Conservation (phyloP, 53 echinoderm and acorn worm species). For the Stichopus horrens region DNA sequence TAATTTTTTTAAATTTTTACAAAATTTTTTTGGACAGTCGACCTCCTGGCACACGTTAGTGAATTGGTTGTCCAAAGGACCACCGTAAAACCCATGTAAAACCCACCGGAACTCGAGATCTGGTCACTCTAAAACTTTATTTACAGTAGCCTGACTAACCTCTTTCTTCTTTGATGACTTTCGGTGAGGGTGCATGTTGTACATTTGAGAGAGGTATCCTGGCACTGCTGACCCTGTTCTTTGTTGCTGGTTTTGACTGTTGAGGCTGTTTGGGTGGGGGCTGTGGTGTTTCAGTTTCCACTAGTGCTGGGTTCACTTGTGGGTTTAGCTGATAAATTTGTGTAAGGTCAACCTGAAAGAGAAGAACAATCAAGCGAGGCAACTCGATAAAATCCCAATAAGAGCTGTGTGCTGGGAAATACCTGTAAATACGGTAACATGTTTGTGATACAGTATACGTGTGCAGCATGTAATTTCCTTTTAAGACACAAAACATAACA, state of each 20-base stretch:
- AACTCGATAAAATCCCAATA: background rate
- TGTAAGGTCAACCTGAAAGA: constrained; percentile 73
- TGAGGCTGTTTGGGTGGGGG: constrained; percentile 43
- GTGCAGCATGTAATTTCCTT: too few relatives aligned
- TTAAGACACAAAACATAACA: too few relatives aligned
- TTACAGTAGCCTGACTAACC: constrained; percentile 50
- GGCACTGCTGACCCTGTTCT: constrained; percentile 69
- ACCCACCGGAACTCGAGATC: too few relatives aligned
- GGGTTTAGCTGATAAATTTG: constrained; percentile 83
- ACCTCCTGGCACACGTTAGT: too few relatives aligned
- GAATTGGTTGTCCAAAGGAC: too few relatives aligned
- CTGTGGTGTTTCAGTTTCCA: constrained; percentile 45
- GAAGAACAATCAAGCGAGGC: background rate
- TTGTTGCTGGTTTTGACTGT: constrained; percentile 55
- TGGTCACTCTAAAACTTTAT: too few relatives aligned
- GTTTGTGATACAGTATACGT: too few relatives aligned
- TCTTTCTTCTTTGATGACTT: constrained; percentile 69
- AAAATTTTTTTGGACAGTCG: too few relatives aligned
- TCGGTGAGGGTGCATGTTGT: constrained; percentile 58
- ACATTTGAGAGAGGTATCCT: constrained; percentile 58
- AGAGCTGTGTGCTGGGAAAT: too few relatives aligned
- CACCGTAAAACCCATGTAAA: too few relatives aligned
- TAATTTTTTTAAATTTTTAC: too few relatives aligned
- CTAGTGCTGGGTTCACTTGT: constrained; percentile 61
- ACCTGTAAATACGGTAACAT: too few relatives aligned